Percentiles rank a stretch among this genome's conserved stretches.
phyloP scores from a whole-genome alignment of 35 echinoderm and acorn worm species.

The Ophiothrix spiculata region DNA sequence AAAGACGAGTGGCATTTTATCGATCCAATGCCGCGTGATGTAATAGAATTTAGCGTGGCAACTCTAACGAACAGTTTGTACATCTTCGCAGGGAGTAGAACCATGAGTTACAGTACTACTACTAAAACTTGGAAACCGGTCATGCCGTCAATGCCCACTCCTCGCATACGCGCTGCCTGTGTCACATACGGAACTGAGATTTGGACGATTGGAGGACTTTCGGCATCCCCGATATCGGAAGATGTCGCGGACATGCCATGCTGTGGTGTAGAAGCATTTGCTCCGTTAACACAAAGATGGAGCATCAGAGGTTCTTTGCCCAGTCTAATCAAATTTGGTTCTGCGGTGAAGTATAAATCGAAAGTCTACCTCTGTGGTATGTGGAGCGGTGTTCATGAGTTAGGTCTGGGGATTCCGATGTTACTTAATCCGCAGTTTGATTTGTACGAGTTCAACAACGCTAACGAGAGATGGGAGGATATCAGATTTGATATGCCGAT shows the following conservation, averaged over 20 bases:
- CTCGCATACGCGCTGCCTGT: slow-evolving; percentile 40
- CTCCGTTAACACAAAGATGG: slow-evolving; percentile 41
- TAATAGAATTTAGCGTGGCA: slow-evolving; percentile 60
- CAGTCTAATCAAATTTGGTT: slow-evolving; percentile 48
- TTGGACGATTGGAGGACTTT: slow-evolving; percentile 60
- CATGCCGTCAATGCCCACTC: slow-evolving; percentile 58
- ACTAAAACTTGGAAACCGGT: slow-evolving; percentile 54
- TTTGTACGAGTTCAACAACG: slow-evolving; percentile 42
- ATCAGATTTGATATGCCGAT: slow-evolving; percentile 51
- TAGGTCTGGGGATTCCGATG: slow-evolving; percentile 45
- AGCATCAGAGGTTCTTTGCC: slow-evolving; percentile 18
- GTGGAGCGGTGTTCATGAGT: slow-evolving; percentile 64
- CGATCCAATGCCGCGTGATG: slow-evolving; percentile 63
- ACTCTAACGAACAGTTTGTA: slow-evolving; percentile 51
- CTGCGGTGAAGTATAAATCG: slow-evolving; percentile 29
- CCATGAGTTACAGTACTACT: slow-evolving; percentile 62
- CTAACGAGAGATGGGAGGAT: slow-evolving; percentile 30
- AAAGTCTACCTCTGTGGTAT: slow-evolving; percentile 66
- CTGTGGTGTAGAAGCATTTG: slow-evolving; percentile 41
- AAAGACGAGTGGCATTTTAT: slow-evolving; percentile 64
- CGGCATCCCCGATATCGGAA: slow-evolving; percentile 12
- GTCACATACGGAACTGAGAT: slow-evolving; percentile 41
- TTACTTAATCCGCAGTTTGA: slow-evolving; percentile 58
- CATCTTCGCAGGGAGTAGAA: slow-evolving; percentile 71
- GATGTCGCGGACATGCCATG: slow-evolving; percentile 37